These are phyloP conservation scores for Emydocephalus ijimae DNA, from an alignment of 2,113 vertebrate species.

Conservation along the genomic window DNA sequence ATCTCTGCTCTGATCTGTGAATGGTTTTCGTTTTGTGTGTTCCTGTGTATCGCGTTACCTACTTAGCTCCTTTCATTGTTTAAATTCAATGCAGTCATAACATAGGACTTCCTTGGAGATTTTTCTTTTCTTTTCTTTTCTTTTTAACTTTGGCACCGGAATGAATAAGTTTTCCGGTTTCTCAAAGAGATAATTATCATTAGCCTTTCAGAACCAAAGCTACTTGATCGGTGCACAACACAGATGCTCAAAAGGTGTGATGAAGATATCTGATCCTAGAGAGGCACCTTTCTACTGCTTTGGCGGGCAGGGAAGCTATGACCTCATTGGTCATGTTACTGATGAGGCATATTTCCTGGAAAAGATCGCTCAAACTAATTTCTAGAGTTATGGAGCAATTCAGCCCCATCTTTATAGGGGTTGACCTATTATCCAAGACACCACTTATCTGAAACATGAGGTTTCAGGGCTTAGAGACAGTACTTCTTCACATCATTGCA, in stretches of 20 bases:
- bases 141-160: neutral
- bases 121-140: neutral
- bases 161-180: neutral
- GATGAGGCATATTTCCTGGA: conserved; percentile 15
- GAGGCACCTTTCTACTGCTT: conserved; percentile 3
- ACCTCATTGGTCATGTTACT: conserved; percentile 1
- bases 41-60: conserved; percentile 11
- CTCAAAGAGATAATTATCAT: conserved; percentile 30
- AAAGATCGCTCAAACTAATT: conserved; percentile 7
- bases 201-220: neutral
- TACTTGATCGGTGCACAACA: conserved; percentile 26
- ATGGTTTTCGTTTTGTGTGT: neutral
- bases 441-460: neutral
- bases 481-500: neutral
- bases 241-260: neutral
- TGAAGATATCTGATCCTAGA: conserved; percentile 11
- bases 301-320: neutral
- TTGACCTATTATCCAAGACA: neutral
- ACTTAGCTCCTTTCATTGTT: conserved; percentile 6
- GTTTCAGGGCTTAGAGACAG: neutral
- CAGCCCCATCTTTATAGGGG: neutral
- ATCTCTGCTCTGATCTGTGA: neutral
- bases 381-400: neutral
- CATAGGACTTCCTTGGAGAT: conserved; percentile 1
- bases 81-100: conserved; percentile 9